Conservation (phyloP, 2,797 vertebrate genomes). For the Chaetophractus vellerosus region DNA sequence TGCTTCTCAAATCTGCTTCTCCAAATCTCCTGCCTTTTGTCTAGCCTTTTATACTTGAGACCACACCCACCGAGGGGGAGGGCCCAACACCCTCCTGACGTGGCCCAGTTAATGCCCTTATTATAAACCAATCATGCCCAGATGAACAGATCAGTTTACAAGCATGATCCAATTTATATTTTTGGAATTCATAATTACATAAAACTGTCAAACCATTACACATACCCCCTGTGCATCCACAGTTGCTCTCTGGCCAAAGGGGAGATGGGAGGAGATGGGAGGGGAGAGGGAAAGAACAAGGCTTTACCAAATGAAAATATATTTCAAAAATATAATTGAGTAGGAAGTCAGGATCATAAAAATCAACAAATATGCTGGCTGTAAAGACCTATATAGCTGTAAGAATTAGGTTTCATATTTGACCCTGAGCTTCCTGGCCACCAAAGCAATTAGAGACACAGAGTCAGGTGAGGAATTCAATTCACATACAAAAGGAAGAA, state of each 20-base stretch:
- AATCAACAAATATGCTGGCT: neutral
- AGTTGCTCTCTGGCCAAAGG: neutral
- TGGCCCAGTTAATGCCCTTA: no score
- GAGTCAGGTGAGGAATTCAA: neutral
- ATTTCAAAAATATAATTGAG: neutral
- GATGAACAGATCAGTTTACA: no score
- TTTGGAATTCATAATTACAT: no score
- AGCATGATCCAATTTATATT: no score
- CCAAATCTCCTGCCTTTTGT: no score
- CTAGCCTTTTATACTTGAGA: no score
- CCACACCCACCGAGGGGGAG: no score
- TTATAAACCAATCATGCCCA: no score
- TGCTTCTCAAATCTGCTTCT: no score
- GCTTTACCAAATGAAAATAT: neutral
- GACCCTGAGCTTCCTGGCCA: constrained; percentile 12
- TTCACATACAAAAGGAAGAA: constrained; percentile 23
- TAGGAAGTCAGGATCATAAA: constrained; percentile 35
- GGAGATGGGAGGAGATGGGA: neutral
- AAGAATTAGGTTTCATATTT: constrained; percentile 47
- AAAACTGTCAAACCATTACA: no score
- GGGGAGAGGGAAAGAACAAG: neutral
- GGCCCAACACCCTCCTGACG: no score
- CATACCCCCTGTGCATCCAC: neutral
- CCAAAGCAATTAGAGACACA: constrained; percentile 44
- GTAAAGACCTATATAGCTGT: neutral